phyloP scores from a whole-genome alignment of 2,888 invertebrate genomes.

The Ditylenchus weischeri region DNA sequence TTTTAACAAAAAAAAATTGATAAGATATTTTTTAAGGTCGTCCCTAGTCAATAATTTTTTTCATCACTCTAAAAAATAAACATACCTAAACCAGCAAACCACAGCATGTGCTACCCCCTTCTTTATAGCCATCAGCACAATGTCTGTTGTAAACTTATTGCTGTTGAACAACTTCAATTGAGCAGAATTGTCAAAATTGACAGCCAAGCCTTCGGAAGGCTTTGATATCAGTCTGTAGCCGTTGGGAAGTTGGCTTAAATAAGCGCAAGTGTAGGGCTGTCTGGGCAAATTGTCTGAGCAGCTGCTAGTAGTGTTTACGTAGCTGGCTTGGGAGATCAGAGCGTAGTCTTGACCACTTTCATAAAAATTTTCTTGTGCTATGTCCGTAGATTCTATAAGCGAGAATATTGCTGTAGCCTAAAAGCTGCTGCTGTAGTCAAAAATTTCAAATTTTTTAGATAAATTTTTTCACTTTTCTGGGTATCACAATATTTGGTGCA shows the following conservation, averaged over 20 bases:
- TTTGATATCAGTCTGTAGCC: constrained; percentile 21
- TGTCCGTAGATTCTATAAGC: constrained; percentile 9
- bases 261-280: constrained; percentile 22
- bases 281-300: constrained; percentile 16
- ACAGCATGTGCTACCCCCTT: constrained; percentile 19
- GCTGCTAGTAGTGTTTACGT: constrained; percentile 8
- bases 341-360: constrained; percentile 13
- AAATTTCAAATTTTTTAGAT: too few species aligned
- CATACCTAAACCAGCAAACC: constrained; percentile 28
- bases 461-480: constrained; percentile 20
- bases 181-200: constrained; percentile 21
- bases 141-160: constrained; percentile 14
- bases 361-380: constrained; percentile 18
- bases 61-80: neutral
- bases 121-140: constrained; percentile 18
- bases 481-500: constrained; percentile 17
- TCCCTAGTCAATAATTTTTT: neutral
- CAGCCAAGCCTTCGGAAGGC: constrained; percentile 19
- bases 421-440: neutral
- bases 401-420: constrained; percentile 22
- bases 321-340: constrained; percentile 14
- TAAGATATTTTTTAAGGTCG: too few species aligned
- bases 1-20: too few species aligned
- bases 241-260: neutral
- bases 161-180: constrained; percentile 16